phyloP scores from a whole-genome alignment of 2,113 vertebrate species.

The Alouatta palliata region DNA sequence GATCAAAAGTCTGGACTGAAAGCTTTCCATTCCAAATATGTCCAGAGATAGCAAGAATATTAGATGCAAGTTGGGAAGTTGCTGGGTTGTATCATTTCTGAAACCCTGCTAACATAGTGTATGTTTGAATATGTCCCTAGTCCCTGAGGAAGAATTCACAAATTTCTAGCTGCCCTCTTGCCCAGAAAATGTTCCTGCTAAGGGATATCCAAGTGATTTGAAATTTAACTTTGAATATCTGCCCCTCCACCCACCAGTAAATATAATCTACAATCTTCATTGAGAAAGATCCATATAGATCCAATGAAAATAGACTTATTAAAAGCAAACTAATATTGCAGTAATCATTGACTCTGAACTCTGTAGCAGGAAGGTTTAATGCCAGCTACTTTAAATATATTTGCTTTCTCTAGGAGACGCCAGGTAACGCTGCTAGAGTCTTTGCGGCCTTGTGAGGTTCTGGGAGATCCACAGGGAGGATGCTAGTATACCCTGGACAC shows the following conservation, averaged over 20 bases:
- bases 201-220: background rate
- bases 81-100: background rate
- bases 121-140: background rate
- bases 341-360: background rate
- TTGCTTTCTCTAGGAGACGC: background rate
- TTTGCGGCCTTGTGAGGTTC: too few relatives aligned
- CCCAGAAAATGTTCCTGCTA: background rate
- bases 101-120: background rate
- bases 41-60: background rate
- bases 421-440: too few relatives aligned
- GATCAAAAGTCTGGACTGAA: background rate
- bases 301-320: background rate
- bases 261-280: background rate
- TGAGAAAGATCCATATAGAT: background rate
- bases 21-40: background rate
- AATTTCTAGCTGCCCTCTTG: background rate
- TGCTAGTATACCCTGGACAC: too few relatives aligned
- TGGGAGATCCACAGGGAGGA: too few relatives aligned
- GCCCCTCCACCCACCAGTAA: background rate
- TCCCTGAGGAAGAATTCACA: background rate
- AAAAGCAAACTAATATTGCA: background rate
- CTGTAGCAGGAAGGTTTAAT: background rate
- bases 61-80: background rate
- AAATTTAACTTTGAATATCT: background rate
- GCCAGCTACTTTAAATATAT: background rate